Evolutionary conservation across 2,113 vertebrate genomes (phyloP), one percentile per base, ranked within the genome.

Genomic region (Colius striatus): DNA sequence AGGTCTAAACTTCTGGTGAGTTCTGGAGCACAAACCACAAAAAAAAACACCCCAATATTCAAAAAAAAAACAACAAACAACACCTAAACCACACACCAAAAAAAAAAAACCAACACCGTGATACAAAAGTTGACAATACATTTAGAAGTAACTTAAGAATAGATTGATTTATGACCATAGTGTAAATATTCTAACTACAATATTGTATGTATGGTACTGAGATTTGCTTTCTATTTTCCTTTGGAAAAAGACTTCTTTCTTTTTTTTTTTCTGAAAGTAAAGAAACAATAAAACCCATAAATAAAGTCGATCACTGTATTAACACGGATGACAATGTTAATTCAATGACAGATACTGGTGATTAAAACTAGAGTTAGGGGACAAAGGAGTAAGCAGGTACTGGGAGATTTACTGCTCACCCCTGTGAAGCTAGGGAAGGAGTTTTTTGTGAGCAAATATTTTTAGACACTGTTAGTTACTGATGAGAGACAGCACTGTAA

Each of bases 21-120:
- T 51, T 65, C 14, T 43, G 29, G 29, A 87, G 27, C 19, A 74
- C 3, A 47, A 73, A 60, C 5, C 16, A 73, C 17, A 1, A 10
- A 10, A 38, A 3, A n/a, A n/a, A n/a, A n/a, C n/a, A 0, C 1
- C 2, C 1, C 0, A 4, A 10, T 30, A 16, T 16, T 18, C 4
- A 11, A 60, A 55, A 50, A 74, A 41, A 20, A 34, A 20, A 36
- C n/a, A n/a, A n/a, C n/a, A 81, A n/a, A 8, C 0, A 6, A 1
- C 3, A 7, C 15, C 5, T 32, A 74, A 88, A 45, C 8, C 2
- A 38, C 6, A n/a, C n/a, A n/a, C n/a, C n/a, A n/a, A n/a, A n/a
- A n/a, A n/a, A 68, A 63, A 76, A 57, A 55, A 29, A 4, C 0
- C n/a, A n/a, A n/a, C 15, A 0, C 15, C 4, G 13, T 38, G 4